Conservation (phyloP, 2,888 invertebrate genomes). For the Diplazon laetatorius region DNA sequence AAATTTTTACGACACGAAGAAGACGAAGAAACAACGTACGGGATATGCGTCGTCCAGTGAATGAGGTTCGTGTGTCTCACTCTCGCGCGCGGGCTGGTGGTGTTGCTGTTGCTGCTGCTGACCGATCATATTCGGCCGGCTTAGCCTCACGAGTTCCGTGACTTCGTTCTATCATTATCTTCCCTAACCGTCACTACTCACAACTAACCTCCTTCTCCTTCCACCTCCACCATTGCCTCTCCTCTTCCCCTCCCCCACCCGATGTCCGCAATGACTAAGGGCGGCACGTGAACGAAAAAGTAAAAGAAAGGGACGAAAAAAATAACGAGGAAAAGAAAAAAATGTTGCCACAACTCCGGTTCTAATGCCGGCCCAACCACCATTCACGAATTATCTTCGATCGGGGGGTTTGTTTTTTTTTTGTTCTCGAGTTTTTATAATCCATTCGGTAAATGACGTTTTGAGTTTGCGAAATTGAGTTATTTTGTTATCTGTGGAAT, state of each 20-base stretch:
- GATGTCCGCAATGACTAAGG: conserved; percentile 54
- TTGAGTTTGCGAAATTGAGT: no score
- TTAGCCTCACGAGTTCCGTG: conserved; percentile 42
- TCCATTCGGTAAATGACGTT: no score
- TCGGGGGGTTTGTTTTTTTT: no score
- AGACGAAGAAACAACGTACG: conserved; percentile 82
- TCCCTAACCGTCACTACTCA: not conserved
- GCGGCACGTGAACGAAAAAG: no score
- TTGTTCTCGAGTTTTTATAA: no score
- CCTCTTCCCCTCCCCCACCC: not conserved
- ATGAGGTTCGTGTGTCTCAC: conserved; percentile 69
- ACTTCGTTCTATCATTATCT: not conserved
- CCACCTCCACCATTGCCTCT: not conserved
- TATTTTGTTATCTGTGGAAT: no score
- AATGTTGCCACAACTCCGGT: no score
- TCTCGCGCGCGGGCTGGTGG: conserved; percentile 32
- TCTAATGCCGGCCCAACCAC: no score
- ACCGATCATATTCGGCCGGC: conserved; percentile 58
- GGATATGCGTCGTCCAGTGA: conserved; percentile 83
- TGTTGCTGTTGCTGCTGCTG: conserved; percentile 40
- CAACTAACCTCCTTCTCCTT: no score
- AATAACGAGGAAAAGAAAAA: no score
- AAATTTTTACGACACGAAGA: conserved; percentile 81
- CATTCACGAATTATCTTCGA: no score
- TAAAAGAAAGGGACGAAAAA: no score